Evolutionary conservation across 2,113 vertebrate genomes (phyloP).

Genomic region (Apaloderma vittatum): DNA sequence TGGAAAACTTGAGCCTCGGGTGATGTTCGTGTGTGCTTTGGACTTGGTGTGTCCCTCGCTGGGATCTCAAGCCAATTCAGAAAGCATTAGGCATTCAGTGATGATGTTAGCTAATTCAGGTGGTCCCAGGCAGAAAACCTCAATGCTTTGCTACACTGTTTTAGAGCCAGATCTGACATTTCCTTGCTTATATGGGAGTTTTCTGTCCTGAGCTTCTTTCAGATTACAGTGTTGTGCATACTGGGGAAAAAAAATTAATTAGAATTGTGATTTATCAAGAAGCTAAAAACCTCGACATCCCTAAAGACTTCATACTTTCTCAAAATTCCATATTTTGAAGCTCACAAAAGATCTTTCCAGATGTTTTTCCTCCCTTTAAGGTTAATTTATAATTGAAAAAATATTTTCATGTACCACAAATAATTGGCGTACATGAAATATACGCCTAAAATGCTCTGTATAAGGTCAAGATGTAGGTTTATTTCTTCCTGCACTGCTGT

Average conservation of each 20-base stretch:
- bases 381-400: background rate
- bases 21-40: too few species aligned
- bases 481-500: background rate
- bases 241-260: fast-evolving
- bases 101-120: background rate
- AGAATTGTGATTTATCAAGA: background rate
- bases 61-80: fast-evolving
- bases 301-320: background rate
- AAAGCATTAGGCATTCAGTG: background rate
- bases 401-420: background rate
- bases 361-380: background rate
- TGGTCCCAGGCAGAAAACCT: background rate
- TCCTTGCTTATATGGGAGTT: background rate
- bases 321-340: background rate
- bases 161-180: background rate
- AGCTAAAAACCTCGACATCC: background rate
- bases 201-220: background rate
- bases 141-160: background rate
- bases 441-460: background rate
- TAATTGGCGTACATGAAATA: background rate
- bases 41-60: fast-evolving
- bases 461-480: background rate
- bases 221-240: background rate
- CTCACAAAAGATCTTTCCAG: background rate
- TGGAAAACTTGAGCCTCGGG: background rate